Evolutionary conservation across 2,797 vertebrate species (phyloP), one percentile per base, ranked within the genome.

Genomic region (Florisuga fusca): DNA sequence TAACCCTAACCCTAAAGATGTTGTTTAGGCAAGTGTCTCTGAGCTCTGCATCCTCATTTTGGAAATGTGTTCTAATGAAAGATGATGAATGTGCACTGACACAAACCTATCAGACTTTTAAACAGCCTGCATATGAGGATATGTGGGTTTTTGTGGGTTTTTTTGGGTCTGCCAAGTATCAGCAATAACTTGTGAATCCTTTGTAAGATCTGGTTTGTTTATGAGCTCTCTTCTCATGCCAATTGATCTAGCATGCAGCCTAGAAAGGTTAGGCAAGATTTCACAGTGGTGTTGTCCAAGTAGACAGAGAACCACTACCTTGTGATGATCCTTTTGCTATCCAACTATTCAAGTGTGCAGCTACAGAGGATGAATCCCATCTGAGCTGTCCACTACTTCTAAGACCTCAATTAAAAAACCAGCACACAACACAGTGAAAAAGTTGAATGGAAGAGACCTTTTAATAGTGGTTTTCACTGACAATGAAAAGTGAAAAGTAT

Each of bases 141-240:
- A 6, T 34, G 2, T 80, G 21, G 38, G 38, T 41, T 15, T 36
- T 36, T 36, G 8, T 41, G 12, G 12, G 0, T 11, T 54, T 16
- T 63, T 66, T 74, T 33, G 5, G 64, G 20, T 67, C 63, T 87
- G 53, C 7, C 53, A 80, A 33, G 51, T 74, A 34, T n/a, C 75
- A 81, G 10, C 31, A 86, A 79, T 54, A 76, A 55, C n/a, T 48
- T 77, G 34, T 41, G 22, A 50, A 72, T 36, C n/a, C 63, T 51
- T 25, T 73, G 50, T 82, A 82, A 50, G 21, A 23, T 55, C 43
- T 74, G 7, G 12, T n/a, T 43, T 87, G 9, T 62, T 87, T 89
- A 50, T 46, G 19, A 27, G 12, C 16, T 64, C 4, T 33, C 34
- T 85, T 76, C 80, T 85, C 48, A 77, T 45, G 74, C 2, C 6